These are phyloP conservation scores for Caenorhabditis sp. DNA, from an alignment of 2,888 invertebrate genomes.

Conservation along the genomic window DNA sequence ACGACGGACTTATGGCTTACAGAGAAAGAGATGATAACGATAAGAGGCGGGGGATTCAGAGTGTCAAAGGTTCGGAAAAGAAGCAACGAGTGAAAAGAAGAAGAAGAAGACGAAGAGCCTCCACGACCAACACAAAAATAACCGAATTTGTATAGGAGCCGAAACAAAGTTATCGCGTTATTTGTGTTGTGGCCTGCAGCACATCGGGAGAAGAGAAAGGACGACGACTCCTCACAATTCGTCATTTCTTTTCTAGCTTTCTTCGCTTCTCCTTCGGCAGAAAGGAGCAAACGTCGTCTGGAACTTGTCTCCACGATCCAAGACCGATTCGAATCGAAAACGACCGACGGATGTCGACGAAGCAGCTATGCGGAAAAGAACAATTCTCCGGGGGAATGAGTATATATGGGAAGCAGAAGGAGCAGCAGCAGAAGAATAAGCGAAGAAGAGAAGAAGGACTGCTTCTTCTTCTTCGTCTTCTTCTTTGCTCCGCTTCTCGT, in stretches of 20 bases:
- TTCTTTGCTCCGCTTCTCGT: constrained; percentile 40
- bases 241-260: constrained; percentile 67
- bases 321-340: constrained; percentile 41
- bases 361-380: constrained; percentile 61
- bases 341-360: constrained; percentile 31
- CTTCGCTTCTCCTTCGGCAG: constrained; percentile 30
- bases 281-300: constrained; percentile 40
- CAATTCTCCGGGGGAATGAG: constrained; percentile 64
- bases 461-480: constrained; percentile 41
- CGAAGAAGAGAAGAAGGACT: constrained; percentile 10
- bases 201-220: constrained; percentile 20
- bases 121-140: constrained; percentile 61
- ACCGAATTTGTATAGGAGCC: constrained; percentile 67
- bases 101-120: constrained; percentile 21
- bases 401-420: constrained; percentile 46
- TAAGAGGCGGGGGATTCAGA: not conserved
- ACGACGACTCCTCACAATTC: constrained; percentile 57
- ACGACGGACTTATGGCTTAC: not conserved
- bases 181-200: constrained; percentile 58
- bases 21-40: not conserved
- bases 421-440: constrained; percentile 37
- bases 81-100: constrained; percentile 17
- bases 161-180: constrained; percentile 70
- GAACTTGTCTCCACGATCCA: constrained; percentile 51
- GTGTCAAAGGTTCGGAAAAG: not conserved